phyloP scores from a whole-genome alignment of 35 echinoderm and acorn worm genomes.

The Ophioderma brevispina region DNA sequence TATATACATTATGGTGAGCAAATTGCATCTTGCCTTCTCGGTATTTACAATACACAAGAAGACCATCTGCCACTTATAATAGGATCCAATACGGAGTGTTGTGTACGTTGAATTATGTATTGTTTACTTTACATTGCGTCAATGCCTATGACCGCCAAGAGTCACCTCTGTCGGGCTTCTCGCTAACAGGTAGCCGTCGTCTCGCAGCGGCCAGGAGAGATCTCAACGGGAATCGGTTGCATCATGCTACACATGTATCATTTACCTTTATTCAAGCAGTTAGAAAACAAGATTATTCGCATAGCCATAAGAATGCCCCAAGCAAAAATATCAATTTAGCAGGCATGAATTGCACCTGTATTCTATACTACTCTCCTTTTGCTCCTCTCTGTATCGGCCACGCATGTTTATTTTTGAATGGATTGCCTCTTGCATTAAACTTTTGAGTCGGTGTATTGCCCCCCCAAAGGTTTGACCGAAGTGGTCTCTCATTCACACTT shows the following conservation, averaged over 20 bases:
- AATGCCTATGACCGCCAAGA: not conserved
- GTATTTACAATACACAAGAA: constrained; percentile 2
- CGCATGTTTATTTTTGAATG: constrained; percentile 14
- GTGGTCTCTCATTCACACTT: not conserved
- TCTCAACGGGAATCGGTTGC: constrained; percentile 18
- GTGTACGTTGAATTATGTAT: not conserved
- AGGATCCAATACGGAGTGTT: not conserved
- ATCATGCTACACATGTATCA: constrained; percentile 11
- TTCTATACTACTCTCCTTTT: not conserved
- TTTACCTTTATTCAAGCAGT: constrained; percentile 4
- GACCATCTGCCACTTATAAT: constrained; percentile 4
- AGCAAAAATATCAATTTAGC: constrained; percentile 57
- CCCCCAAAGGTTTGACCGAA: constrained; percentile 12
- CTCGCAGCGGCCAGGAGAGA: not conserved
- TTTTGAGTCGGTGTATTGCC: constrained; percentile 9
- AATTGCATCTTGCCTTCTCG: not conserved
- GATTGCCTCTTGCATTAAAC: constrained; percentile 6
- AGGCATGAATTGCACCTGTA: constrained; percentile 41
- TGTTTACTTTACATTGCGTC: constrained; percentile 1
- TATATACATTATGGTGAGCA: not conserved
- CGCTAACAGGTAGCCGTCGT: not conserved
- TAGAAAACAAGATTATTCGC: constrained; percentile 45
- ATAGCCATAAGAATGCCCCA: constrained; percentile 18
- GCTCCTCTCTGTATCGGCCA: not conserved
- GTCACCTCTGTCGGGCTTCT: not conserved